phyloP scores from a whole-genome alignment of 2,113 vertebrate genomes.

The Neofelis nebulosa region DNA sequence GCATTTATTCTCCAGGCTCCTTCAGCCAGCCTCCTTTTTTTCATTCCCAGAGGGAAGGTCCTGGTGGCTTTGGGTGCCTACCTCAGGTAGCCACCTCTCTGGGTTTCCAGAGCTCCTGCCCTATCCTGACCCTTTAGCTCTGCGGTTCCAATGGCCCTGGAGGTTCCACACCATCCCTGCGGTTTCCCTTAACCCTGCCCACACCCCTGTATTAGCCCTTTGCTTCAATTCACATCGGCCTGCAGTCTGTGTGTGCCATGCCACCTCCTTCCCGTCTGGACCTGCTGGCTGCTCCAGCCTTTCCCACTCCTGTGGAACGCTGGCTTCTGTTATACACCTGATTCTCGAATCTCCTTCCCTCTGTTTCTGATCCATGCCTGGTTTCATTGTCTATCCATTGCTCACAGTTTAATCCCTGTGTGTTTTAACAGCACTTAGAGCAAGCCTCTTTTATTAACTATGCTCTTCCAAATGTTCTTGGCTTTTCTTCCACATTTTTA shows the following conservation, averaged over 20 bases:
- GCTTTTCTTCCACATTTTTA: not conserved
- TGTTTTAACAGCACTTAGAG: not conserved
- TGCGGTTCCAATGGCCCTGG: not conserved
- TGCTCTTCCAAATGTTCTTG: not conserved
- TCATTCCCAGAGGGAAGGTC: not conserved
- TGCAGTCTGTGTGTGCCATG: not conserved
- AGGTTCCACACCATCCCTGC: not conserved
- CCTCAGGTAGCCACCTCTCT: not conserved
- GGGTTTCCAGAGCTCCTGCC: not conserved
- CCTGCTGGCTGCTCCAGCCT: not conserved
- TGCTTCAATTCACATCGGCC: not conserved
- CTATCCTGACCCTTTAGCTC: not conserved
- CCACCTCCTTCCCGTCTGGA: not conserved
- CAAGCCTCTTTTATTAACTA: not conserved
- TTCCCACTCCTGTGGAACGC: not conserved
- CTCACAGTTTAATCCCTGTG: not conserved
- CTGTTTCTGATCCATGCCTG: not conserved
- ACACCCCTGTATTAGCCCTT: not conserved
- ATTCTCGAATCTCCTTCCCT: not conserved
- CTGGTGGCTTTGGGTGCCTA: not conserved
- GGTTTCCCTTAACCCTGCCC: not conserved
- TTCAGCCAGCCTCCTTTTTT: not conserved
- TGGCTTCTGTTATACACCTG: not conserved
- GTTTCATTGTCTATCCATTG: not conserved
- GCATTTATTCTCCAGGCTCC: not conserved